phyloP scores from a whole-genome alignment of 2,797 vertebrate species.

The Sebastes alutus region DNA sequence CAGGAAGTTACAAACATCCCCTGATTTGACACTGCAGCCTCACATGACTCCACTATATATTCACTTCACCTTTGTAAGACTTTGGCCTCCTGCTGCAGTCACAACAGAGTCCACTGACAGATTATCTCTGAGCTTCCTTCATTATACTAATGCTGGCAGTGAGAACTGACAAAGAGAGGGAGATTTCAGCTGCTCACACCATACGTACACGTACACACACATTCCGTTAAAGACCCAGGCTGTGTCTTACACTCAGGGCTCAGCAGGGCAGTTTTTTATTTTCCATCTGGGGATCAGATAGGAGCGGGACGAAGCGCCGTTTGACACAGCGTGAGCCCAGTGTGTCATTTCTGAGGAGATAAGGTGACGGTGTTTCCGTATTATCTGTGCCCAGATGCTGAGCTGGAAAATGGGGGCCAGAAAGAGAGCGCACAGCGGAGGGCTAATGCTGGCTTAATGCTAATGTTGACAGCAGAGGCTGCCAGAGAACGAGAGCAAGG shows the following conservation, averaged over 20 bases:
- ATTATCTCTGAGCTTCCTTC: conserved; percentile 46
- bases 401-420: conserved; percentile 68
- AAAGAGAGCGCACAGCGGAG: conserved; percentile 35
- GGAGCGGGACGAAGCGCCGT: conserved; percentile 58
- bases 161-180: conserved; percentile 56
- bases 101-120: conserved; percentile 31
- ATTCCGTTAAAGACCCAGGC: conserved; percentile 47
- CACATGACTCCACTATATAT: neutral
- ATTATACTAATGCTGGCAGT: conserved; percentile 53
- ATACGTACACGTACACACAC: conserved; percentile 20
- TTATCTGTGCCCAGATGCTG: conserved; percentile 74
- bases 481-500: conserved; percentile 28
- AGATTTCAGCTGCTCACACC: conserved; percentile 29
- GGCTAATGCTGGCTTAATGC: conserved; percentile 65
- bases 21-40: conserved; percentile 8
- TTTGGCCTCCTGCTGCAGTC: conserved; percentile 22
- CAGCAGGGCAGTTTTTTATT: conserved; percentile 69
- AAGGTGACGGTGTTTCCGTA: conserved; percentile 70
- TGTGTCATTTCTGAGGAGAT: conserved; percentile 78
- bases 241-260: conserved; percentile 63
- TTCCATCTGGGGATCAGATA: conserved; percentile 74
- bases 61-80: conserved; percentile 19
- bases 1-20: neutral
- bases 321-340: conserved; percentile 73
- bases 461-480: conserved; percentile 65